phyloP scores from a whole-genome alignment of 2,113 vertebrate genomes.

The Proteles cristata region DNA sequence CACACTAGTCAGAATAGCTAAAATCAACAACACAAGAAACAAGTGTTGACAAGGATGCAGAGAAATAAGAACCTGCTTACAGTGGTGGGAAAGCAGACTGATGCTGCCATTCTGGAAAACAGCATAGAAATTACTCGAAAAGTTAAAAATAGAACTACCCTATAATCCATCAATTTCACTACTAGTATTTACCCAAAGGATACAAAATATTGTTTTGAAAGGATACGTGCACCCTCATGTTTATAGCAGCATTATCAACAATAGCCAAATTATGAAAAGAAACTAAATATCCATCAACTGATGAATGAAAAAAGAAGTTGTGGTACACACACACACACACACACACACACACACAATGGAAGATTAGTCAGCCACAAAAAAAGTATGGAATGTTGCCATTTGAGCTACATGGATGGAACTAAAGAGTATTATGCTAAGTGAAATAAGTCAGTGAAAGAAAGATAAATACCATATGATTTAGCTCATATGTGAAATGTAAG shows the following conservation, averaged over 20 bases:
- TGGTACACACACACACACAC: too few relatives aligned
- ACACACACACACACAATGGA: accelerated
- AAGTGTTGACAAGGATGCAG: background rate
- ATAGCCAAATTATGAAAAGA: background rate
- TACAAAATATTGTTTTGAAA: background rate
- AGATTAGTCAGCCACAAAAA: background rate
- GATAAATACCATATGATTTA: background rate
- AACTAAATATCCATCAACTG: background rate
- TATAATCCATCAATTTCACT: background rate
- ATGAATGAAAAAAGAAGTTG: background rate
- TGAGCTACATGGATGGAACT: background rate
- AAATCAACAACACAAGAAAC: background rate
- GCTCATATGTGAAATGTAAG: background rate
- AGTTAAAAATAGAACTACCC: background rate
- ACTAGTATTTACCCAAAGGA: background rate
- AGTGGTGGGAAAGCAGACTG: background rate
- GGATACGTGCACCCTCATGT: background rate
- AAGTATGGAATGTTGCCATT: background rate
- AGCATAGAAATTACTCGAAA: background rate
- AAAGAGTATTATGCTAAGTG: background rate
- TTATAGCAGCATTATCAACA: background rate
- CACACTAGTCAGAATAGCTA: background rate
- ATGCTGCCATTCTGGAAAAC: background rate
- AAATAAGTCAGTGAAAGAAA: background rate
- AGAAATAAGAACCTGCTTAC: background rate